Percentiles rank a stretch among this genome's conserved stretches.
These are phyloP conservation scores for Cordilura impudica DNA, from an alignment of 2,888 invertebrate genomes.

Conservation along the genomic window DNA sequence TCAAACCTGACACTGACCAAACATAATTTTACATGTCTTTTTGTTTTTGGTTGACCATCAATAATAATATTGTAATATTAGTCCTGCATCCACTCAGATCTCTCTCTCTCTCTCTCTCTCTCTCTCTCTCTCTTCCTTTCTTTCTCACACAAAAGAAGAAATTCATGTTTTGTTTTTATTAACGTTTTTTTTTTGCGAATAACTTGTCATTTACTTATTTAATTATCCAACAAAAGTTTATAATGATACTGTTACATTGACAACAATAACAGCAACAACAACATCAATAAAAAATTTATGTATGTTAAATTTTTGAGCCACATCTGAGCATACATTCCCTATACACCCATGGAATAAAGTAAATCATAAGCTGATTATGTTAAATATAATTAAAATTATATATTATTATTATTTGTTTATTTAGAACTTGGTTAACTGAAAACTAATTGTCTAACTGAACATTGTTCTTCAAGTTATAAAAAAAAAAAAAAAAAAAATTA, in stretches of 20 bases:
- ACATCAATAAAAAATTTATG: no score
- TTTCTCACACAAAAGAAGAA: conserved; percentile 58
- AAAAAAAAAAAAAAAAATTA: no score
- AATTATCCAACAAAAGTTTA: conserved; percentile 53
- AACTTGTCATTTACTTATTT: conserved; percentile 62
- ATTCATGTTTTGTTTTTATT: conserved; percentile 51
- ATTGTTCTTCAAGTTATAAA: no score
- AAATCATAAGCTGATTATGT: no score
- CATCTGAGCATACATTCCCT: neutral
- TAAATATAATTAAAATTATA: no score
- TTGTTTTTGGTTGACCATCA: neutral
- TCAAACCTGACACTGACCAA: conserved; percentile 38
- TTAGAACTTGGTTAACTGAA: no score
- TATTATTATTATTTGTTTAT: no score
- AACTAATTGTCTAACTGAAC: no score
- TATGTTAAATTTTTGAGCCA: neutral
- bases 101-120: neutral
- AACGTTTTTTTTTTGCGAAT: conserved; percentile 40
- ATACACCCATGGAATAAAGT: neutral
- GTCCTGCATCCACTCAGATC: conserved; percentile 16
- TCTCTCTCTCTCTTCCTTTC: neutral
- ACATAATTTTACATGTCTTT: neutral
- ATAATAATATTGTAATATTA: conserved; percentile 32
- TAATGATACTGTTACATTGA: conserved; percentile 48
- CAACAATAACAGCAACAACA: neutral